Evolutionary conservation across 2,797 vertebrate genomes (phyloP).

Genomic region (Eremophila alpestris): DNA sequence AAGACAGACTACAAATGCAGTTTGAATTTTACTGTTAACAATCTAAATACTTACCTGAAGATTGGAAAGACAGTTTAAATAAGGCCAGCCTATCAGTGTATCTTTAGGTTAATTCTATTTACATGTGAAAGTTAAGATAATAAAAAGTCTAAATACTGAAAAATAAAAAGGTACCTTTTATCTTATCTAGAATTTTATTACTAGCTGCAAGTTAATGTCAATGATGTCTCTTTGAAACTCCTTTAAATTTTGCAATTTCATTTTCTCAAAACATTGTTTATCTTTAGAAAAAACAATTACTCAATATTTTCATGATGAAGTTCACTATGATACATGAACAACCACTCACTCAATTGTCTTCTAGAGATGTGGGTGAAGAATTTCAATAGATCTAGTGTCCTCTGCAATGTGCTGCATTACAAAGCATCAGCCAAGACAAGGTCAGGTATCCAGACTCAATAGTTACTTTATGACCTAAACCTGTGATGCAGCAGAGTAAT

Average conservation of each 20-base stretch:
- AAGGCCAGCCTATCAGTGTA: neutral
- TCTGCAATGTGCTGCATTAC: neutral
- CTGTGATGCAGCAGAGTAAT: neutral
- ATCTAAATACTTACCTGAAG: neutral
- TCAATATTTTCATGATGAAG: neutral
- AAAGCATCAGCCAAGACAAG: neutral
- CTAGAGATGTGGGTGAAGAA: neutral
- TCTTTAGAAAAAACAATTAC: slow-evolving; percentile 23
- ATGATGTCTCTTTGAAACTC: neutral
- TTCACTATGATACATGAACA: neutral
- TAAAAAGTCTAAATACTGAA: neutral
- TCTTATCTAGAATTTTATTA: neutral
- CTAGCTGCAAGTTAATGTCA: neutral
- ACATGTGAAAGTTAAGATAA: neutral
- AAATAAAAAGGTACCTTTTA: neutral
- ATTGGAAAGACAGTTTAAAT: neutral
- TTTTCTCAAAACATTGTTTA: slow-evolving; percentile 4
- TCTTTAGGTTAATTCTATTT: neutral
- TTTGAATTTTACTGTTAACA: neutral
- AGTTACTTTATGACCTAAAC: neutral
- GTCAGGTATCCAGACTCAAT: neutral
- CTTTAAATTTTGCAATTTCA: neutral
- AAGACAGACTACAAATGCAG: neutral
- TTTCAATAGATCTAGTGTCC: neutral
- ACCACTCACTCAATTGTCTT: neutral